Evolutionary conservation across 1,140 invertebrate genomes (phyloP).

Genomic region (Pomacea maculata): DNA sequence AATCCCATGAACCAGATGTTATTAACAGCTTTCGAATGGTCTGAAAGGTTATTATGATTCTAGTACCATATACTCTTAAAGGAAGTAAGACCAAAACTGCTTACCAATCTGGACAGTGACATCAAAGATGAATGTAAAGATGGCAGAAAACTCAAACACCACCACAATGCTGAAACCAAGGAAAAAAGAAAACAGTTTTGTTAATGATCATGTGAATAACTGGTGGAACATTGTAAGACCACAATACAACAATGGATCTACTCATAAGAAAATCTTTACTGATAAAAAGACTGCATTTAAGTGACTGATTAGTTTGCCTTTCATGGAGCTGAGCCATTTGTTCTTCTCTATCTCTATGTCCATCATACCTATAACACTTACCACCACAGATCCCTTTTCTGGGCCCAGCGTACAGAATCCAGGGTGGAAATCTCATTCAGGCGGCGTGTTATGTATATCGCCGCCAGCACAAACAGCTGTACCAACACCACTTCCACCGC

Average conservation of each 20-base stretch:
- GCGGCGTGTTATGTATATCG: constrained; percentile 68
- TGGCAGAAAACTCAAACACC: constrained; percentile 69
- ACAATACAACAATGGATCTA: neutral
- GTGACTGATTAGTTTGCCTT: neutral
- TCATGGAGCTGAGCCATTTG: neutral
- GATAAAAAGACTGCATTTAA: neutral
- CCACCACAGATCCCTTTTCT: constrained; percentile 69
- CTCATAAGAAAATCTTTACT: neutral
- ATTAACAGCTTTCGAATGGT: too few relatives aligned
- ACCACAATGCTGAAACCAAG: constrained; percentile 9
- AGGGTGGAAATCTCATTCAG: constrained; percentile 66
- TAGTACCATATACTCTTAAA: too few relatives aligned
- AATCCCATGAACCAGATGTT: too few relatives aligned
- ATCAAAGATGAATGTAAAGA: constrained; percentile 68
- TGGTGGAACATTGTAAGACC: neutral
- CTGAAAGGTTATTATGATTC: too few relatives aligned
- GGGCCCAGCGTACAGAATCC: constrained; percentile 66
- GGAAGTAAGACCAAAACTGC: constrained; percentile 27
- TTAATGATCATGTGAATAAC: too few relatives aligned
- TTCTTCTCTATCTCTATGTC: too few relatives aligned
- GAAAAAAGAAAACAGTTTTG: too few relatives aligned
- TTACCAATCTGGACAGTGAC: constrained; percentile 67
- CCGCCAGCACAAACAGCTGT: constrained; percentile 69
- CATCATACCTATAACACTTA: constrained; percentile 31
- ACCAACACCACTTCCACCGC: constrained; percentile 68